A percentile compares a stretch with the other conserved stretches of the same genome.
These are phyloP conservation scores for Amphipoea lucens DNA, from an alignment of 2,888 invertebrate species.

Conservation along the genomic window DNA sequence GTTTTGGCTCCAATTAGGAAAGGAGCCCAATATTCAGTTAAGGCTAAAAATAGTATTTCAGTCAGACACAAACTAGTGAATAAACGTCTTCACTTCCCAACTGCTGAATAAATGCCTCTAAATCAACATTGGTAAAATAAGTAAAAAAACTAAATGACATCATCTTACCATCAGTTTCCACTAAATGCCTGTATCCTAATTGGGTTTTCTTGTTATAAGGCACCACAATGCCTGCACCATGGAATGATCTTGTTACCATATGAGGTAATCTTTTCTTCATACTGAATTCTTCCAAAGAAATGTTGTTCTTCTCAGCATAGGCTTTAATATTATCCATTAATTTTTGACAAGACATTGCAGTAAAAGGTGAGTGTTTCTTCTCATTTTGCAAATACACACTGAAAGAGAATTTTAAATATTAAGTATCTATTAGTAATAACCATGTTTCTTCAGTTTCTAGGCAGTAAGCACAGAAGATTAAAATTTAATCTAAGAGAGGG, in stretches of 20 bases:
- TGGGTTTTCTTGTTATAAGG: conserved; percentile 95
- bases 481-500: background rate
- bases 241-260: conserved; percentile 93
- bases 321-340: conserved; percentile 91
- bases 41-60: background rate
- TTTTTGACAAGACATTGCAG: conserved; percentile 90
- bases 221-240: conserved; percentile 95
- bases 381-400: conserved; percentile 89
- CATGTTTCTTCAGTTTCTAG: background rate
- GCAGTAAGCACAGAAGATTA: background rate
- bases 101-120: background rate
- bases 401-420: conserved; percentile 34
- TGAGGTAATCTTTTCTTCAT: conserved; percentile 91
- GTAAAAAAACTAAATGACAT: background rate
- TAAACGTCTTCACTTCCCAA: background rate
- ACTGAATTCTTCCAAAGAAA: conserved; percentile 89
- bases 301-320: conserved; percentile 91
- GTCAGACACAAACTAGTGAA: background rate
- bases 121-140: background rate
- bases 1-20: background rate
- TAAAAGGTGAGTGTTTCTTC: conserved; percentile 91
- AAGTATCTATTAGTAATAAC: background rate
- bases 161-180: conserved; percentile 91
- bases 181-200: conserved; percentile 95
- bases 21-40: background rate